Evolutionary conservation across 2,797 vertebrate genomes (phyloP).

Genomic region (Anguilla obscura): DNA sequence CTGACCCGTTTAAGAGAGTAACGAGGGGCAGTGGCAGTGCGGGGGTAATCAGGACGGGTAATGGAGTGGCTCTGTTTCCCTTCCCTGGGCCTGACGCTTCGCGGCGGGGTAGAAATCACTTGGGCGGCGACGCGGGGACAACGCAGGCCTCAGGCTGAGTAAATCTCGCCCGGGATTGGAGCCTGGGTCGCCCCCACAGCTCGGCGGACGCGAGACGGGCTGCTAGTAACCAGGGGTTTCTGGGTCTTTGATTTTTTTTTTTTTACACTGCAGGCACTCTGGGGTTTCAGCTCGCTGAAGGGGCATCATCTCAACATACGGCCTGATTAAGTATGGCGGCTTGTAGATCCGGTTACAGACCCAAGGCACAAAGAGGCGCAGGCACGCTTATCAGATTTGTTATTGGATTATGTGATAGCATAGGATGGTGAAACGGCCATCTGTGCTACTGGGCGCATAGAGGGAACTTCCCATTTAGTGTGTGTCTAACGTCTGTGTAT

Average conservation of each 20-base stretch:
- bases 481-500: slow-evolving; percentile 34
- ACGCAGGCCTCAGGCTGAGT: neutral
- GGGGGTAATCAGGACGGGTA: slow-evolving; percentile 47
- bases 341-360: neutral
- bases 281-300: neutral
- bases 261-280: neutral
- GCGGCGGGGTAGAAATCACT: slow-evolving; percentile 28
- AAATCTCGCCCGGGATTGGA: neutral
- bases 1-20: slow-evolving; percentile 47
- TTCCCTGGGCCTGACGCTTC: slow-evolving; percentile 46
- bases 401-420: neutral
- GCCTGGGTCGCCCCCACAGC: slow-evolving; percentile 27
- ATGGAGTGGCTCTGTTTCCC: slow-evolving; percentile 45
- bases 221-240: neutral
- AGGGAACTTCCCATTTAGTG: neutral
- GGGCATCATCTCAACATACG: neutral
- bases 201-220: neutral
- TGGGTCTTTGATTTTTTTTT: neutral
- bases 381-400: neutral
- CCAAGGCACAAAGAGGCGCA: neutral
- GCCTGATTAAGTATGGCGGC: neutral
- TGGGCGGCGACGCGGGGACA: neutral
- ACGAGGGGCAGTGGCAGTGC: slow-evolving; percentile 50
- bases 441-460: neutral
- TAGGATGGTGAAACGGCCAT: neutral